phyloP scores from a whole-genome alignment of 2,113 vertebrate genomes.

The Cheilinus undulatus region DNA sequence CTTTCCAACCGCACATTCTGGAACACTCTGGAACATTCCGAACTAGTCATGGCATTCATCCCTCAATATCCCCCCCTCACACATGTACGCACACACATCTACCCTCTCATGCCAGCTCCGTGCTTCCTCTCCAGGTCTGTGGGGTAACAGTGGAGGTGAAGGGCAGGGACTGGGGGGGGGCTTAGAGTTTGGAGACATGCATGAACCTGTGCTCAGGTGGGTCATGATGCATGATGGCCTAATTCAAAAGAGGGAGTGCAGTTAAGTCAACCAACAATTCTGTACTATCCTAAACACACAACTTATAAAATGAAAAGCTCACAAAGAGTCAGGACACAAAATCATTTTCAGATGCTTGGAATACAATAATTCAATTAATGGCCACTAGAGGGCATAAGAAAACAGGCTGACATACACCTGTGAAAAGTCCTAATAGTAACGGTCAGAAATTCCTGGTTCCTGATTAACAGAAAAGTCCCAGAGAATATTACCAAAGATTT shows the following conservation, averaged over 20 bases:
- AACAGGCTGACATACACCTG: neutral
- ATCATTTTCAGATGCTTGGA: too few relatives aligned
- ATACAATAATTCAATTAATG: neutral
- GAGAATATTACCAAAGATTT: too few relatives aligned
- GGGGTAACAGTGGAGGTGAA: constrained; percentile 80
- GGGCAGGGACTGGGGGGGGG: constrained; percentile 46
- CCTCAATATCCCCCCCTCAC: constrained; percentile 72
- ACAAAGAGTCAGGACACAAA: too few relatives aligned
- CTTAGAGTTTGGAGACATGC: neutral
- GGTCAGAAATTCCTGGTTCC: too few relatives aligned
- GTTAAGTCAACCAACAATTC: neutral
- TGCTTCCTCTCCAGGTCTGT: constrained; percentile 86
- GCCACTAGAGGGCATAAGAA: constrained; percentile 10
- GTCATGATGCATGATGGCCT: neutral
- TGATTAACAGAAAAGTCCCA: too few relatives aligned
- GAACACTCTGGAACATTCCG: constrained; percentile 89
- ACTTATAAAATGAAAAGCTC: neutral
- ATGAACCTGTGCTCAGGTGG: neutral
- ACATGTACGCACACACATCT: neutral
- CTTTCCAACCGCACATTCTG: constrained; percentile 88
- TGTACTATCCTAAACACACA: neutral
- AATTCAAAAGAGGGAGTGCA: neutral
- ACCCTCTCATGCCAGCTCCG: constrained; percentile 31
- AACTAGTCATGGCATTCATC: constrained; percentile 88
- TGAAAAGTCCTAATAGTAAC: too few relatives aligned